A percentile compares a stretch with the other conserved stretches of the same genome.
These are phyloP conservation scores for Chirona hameri DNA, from an alignment of 2,888 invertebrate genomes.

Conservation along the genomic window DNA sequence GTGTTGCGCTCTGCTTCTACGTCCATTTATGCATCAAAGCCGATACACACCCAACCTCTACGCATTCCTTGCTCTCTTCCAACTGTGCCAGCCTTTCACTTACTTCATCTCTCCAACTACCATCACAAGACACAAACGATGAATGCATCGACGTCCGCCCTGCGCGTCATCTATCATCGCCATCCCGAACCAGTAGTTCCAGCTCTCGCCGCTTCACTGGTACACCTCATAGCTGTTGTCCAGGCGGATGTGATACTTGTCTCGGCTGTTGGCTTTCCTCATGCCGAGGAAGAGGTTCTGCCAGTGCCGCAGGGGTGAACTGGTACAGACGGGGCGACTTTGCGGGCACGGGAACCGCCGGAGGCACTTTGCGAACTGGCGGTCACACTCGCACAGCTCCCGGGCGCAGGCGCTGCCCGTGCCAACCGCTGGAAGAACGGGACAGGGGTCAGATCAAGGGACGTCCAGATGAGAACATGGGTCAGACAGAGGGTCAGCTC, in stretches of 20 bases:
- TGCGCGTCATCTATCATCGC: neutral
- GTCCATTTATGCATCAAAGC: no score
- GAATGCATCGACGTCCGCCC: no score
- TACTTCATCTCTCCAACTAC: no score
- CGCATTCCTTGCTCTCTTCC: no score
- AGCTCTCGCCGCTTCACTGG: neutral
- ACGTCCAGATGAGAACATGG: neutral
- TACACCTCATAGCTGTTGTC: conserved; percentile 33
- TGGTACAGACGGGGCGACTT: conserved; percentile 65
- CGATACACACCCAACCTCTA: no score
- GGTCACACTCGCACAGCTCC: conserved; percentile 78
- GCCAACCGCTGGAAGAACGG: neutral
- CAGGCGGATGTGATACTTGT: conserved; percentile 30
- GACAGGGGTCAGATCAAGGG: neutral
- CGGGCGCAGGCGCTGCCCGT: conserved; percentile 63
- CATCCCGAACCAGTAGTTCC: neutral
- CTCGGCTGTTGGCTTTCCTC: conserved; percentile 10
- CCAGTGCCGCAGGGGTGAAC: conserved; percentile 67
- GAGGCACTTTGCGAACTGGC: conserved; percentile 73
- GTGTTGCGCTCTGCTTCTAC: no score
- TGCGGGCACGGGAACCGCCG: conserved; percentile 69
- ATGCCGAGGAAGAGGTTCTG: conserved; percentile 65
- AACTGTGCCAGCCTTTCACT: no score
- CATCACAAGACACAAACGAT: no score
- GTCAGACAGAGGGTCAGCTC: conserved; percentile 10